Evolutionary conservation across 2,888 invertebrate species (phyloP), one percentile per base, ranked within the genome.

Genomic region (Parapristionchus giblindavisi): DNA sequence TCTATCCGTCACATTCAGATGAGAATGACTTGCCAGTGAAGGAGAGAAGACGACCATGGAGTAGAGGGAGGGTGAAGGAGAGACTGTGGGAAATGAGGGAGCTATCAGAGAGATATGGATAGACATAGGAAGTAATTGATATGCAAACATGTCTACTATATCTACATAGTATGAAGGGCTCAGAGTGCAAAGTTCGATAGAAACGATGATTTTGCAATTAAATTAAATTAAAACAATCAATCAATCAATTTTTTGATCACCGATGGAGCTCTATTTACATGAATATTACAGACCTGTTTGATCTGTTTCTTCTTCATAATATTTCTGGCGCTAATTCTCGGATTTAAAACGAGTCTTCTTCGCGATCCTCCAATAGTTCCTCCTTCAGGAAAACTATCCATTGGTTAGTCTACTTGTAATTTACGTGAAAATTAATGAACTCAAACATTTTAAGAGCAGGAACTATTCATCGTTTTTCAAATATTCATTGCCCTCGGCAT

Each of bases 241-340:
- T 29, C 40, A 65, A 24, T 24, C 14, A 43, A 17, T 14, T 43
- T n/a, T 6, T 5, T 60, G 27, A 60, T 60, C n/a, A 36, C 2
- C n/a, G 5, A 21, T 60, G n/a, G n/a, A n/a, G n/a, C n/a, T n/a
- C n/a, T 48, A 48, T 48, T 21, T 48, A 11, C 48, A 48, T 48
- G 21, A 48, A n/a, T 24, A 43, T 77, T 82, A 66, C 77, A 82
- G 82, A 77, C 76, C 17, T 72, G 79, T 38, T 77, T 79, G 51
- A 78, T 81, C 58, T 77, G 77, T 27, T 68, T 81, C 52, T 78
- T 81, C 54, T 83, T 81, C 75, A 68, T 80, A 24, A 66, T 83
- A 6, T 81, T 81, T 58, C 79, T 81, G 1, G 77, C 78, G 24
- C 75, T 83, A 17, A 83, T 83, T 40, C 81, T 81, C 79, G 80